Base-by-base conservation (phyloP, 2,113 vertebrate genomes). In the Lichenostomus cassidix region DNA sequence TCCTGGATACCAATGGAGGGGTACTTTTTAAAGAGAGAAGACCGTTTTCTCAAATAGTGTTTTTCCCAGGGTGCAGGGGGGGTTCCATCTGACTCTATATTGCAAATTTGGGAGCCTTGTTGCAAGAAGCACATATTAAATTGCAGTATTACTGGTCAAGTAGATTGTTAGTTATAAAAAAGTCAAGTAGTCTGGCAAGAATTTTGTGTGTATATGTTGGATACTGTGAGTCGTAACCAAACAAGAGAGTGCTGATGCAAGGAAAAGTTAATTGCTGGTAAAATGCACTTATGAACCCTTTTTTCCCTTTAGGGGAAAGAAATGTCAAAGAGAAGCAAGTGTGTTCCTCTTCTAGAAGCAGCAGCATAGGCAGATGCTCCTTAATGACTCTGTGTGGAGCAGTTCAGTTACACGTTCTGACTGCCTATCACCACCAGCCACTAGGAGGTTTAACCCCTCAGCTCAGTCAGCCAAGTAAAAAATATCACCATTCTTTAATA, bases 191-290 rank as follows among this genome's bases (percentile, higher is more conserved):
- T 23, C 37, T 87, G 49, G 31, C 49, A 71, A 75, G 37, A 81
- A n/a, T 70, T 93, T 65, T 70, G 33, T 68, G 22, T 68, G 7
- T 59, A 5, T 69, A 5, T 79, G 15, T 55, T 59, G 41, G 22
- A 70, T 92, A 69, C 16, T 29, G 10, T 76, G 50, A 76, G 28
- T 53, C 29, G 47, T 56, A 77, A 60, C 9, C 62, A 28, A 70
- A 25, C n/a, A 79, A 37, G 20, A 65, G 71, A 74, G 44, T 83
- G 68, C 50, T 12, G 5, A 39, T 70, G 52, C 44, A 75, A 31
- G 33, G 59, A 70, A 55, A 94, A 90, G 28, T 73, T 92, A 89
- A 89, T 87, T 93, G 68, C 89, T 93, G 73, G 47, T 83, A 81
- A 93, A 94, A 83, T 1, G 6, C 46, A 42, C 18, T 83, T 88